Base-by-base conservation (phyloP, 2,888 invertebrate species). In the Philaethria dido region DNA sequence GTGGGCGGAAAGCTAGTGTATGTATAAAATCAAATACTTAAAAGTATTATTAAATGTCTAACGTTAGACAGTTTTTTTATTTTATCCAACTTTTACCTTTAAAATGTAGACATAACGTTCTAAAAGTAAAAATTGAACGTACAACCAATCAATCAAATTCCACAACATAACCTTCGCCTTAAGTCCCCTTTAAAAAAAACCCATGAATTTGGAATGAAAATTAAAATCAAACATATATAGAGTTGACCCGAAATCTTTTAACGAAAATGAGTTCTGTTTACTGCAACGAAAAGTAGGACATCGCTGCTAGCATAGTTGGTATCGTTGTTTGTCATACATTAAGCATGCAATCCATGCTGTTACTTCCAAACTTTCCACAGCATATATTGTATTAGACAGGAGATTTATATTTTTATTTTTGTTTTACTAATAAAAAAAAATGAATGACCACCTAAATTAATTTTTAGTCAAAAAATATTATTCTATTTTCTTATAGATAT, bases 181-280 rank as follows among this genome's bases (percentile, higher is more conserved):
- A n/a, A 13, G 13, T 39, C 3, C 39, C 1, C 39, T 39, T 39
- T n/a, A n/a, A n/a, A n/a, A n/a, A 29, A 16, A 52, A 52, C 5
- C 57, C 9, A 22, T 42, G 33, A 11, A 11, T 42, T 22, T 39
- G 9, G n/a, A 42, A 42, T 11, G 14, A 22, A 42, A n/a, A 22
- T 42, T 42, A 57, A 42, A 57, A 22, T 42, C n/a, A 44, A 45
- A 14, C 29, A 18, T 47, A 20, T 16, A 47, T 45, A n/a, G 25
- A 29, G 45, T 45, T 57, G 55, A 64, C 55, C 64, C 50, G 36
- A 52, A 39, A 64, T 64, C 57, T 64, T 64, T 64, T 64, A 57
- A 44, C 57, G 33, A 64, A 64, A 57, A 64, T 64, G 57, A 57
- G 57, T 14, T 45, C 60, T 29, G 45, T 29, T 47, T 60, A 29